Percentiles rank a stretch among this genome's conserved stretches.
Conservation (phyloP, 2,888 invertebrate genomes). For the Lamellibrachia columna region DNA sequence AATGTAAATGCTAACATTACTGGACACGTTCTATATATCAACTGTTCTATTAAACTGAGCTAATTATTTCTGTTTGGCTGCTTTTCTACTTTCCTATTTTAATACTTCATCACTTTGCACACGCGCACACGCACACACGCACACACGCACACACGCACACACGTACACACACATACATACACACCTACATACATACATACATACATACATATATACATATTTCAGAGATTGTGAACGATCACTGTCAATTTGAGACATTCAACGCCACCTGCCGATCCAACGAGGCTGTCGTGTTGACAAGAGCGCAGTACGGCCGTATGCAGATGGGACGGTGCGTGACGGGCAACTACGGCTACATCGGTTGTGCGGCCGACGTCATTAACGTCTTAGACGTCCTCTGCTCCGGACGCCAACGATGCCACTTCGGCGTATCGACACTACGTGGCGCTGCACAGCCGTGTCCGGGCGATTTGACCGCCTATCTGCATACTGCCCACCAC, state of each 20-base stretch:
- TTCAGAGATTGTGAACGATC: background rate
- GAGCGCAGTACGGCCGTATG: background rate
- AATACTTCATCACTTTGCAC: too few relatives aligned
- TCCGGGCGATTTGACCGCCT: slow-evolving; percentile 21
- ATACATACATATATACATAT: background rate
- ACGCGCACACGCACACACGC: background rate
- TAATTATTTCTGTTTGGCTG: slow-evolving; percentile 5
- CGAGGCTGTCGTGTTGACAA: slow-evolving; percentile 13
- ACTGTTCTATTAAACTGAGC: too few relatives aligned
- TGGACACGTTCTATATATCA: too few relatives aligned
- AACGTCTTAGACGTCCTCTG: slow-evolving; percentile 18
- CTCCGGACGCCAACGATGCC: background rate
- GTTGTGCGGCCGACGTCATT: slow-evolving; percentile 16
- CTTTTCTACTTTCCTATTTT: background rate
- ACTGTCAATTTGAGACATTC: slow-evolving; percentile 20
- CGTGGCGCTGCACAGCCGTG: slow-evolving; percentile 20
- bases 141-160: background rate
- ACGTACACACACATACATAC: background rate
- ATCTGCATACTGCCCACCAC: slow-evolving; percentile 20
- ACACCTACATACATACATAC: background rate
- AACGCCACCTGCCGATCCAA: background rate
- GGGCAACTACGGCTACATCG: slow-evolving; percentile 21
- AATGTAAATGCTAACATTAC: too few relatives aligned
- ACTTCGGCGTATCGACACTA: slow-evolving; percentile 21
- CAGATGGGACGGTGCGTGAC: slow-evolving; percentile 23